Base-by-base conservation (phyloP, 1,140 invertebrate species). In the Bacillus rossius region DNA sequence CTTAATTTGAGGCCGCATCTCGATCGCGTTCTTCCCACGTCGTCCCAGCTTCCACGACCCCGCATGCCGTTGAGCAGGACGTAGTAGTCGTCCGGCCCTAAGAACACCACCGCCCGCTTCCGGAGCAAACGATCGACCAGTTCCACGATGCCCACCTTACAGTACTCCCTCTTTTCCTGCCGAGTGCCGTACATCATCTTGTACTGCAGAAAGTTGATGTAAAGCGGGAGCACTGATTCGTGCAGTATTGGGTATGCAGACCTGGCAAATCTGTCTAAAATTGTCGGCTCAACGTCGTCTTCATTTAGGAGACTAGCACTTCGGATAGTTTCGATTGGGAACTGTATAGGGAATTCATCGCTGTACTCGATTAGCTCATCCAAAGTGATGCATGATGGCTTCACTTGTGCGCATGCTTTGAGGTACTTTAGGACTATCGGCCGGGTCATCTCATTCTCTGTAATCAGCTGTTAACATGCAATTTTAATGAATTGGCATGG, bases 101-200 rank as follows among this genome's bases (percentile, higher is more conserved):
- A 73, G 56, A 84, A 84, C 1, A 70, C 67, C 0, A 81, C 68
- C 0, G 81, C 80, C 17, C 82, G 66, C 55, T 83, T 83, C 29
- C 75, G 75, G 23, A 84, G 61, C 29, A 84, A 67, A 17, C 81
- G 72, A 55, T 83, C 77, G 20, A 82, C 75, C 3, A 83, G 75
- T 17, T 81, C 72, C 7, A 78, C 64, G 17, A 84, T 68, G 1
- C 71, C 70, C 77, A 84, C 78, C 17, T 80, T 70, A 65, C 75
- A 75, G 62, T 82, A 83, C 17, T 81, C 62, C 0, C 70, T 62
- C 56, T 77, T 79, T 61, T 83, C 81, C 19, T 79, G 71, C 2
- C 57, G 17, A 10, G 72, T 78, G 14, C 82, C 82, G 61, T 77
- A 71, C 20, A 73, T 68, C 45, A 77, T 61, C 59, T 75, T 72